Evolutionary conservation across 2,113 vertebrate genomes (phyloP).

Genomic region (Peromyscus leucopus): DNA sequence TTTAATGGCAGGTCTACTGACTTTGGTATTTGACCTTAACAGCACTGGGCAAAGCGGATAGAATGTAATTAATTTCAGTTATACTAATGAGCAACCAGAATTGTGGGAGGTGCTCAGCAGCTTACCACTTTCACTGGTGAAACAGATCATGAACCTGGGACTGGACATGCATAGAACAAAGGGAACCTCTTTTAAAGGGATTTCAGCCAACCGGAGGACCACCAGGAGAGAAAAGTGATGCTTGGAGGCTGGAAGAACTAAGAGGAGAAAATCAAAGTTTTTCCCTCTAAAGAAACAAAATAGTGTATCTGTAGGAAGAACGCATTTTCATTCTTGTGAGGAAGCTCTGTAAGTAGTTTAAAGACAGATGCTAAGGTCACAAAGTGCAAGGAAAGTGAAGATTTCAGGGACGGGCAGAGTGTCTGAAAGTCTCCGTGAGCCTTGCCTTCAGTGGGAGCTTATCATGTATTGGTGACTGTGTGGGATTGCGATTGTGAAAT

Average conservation of each 20-base stretch:
- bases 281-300: background rate
- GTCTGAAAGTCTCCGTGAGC: background rate
- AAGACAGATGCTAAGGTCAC: background rate
- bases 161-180: background rate
- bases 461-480: background rate
- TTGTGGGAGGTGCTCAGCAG: background rate
- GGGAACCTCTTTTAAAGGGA: background rate
- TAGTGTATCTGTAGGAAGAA: background rate
- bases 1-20: background rate
- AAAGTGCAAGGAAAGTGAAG: background rate
- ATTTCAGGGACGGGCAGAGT: background rate
- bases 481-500: background rate
- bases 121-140: background rate
- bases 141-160: background rate
- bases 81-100: background rate
- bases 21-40: background rate
- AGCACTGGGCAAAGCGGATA: background rate
- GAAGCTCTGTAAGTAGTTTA: background rate
- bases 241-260: background rate
- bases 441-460: background rate
- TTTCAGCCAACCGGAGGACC: background rate
- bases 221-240: slow-evolving; percentile 21
- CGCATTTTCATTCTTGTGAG: background rate
- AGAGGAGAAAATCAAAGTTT: background rate
- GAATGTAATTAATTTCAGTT: background rate